Conservation (phyloP, 1,140 invertebrate species). For the Triops longicaudatus region DNA sequence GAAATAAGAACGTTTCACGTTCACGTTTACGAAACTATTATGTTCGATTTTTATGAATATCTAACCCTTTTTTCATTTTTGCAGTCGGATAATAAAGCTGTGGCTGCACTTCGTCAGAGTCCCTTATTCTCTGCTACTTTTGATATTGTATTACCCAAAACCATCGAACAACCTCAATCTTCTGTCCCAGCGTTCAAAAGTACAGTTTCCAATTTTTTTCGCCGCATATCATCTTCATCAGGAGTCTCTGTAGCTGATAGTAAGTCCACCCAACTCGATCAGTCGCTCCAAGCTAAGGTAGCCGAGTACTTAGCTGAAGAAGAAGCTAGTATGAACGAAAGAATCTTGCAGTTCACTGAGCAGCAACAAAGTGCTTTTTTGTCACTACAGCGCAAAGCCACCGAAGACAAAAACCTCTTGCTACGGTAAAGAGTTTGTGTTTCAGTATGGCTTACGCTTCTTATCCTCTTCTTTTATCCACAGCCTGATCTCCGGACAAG, state of each 20-base stretch:
- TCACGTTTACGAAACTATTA: too few relatives aligned
- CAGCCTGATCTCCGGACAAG: not conserved
- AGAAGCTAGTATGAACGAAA: constrained; percentile 10
- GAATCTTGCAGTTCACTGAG: constrained; percentile 19
- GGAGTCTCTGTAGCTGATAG: not conserved
- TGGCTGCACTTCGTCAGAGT: not conserved
- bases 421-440: not conserved
- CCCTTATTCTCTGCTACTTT: not conserved
- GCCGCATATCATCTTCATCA: not conserved
- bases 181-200: not conserved
- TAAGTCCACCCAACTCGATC: not conserved
- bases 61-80: not conserved
- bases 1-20: too few relatives aligned
- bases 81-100: not conserved
- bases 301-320: constrained; percentile 15
- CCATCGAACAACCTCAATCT: not conserved
- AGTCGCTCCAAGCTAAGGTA: not conserved
- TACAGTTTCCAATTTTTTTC: constrained; percentile 7
- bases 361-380: constrained; percentile 21
- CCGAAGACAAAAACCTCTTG: not conserved
- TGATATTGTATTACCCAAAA: not conserved
- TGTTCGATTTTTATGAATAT: too few relatives aligned
- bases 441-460: not conserved
- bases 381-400: not conserved
- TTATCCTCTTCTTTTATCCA: not conserved